phyloP scores from a whole-genome alignment of 2,113 vertebrate genomes.

The Micromys minutus region DNA sequence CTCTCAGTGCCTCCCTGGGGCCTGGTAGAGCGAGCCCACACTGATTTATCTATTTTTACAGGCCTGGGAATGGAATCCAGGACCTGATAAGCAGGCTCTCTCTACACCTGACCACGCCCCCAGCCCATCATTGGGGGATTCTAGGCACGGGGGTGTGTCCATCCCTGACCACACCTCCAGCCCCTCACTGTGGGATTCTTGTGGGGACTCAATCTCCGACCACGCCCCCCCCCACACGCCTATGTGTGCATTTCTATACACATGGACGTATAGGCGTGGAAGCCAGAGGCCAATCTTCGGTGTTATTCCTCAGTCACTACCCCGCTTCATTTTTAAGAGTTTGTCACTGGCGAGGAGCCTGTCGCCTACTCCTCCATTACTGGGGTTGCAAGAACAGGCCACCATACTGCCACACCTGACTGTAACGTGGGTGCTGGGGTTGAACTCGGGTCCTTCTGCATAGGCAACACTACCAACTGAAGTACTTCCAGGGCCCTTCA shows the following conservation, averaged over 20 bases:
- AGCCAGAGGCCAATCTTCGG: not conserved
- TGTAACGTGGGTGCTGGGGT: not conserved
- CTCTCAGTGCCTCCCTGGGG: not conserved
- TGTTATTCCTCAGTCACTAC: not conserved
- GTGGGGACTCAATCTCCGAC: not conserved
- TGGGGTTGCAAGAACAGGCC: not conserved
- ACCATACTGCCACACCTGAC: not conserved
- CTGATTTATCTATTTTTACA: not conserved
- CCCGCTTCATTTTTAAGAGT: not conserved
- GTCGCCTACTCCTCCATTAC: not conserved
- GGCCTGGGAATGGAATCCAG: not conserved
- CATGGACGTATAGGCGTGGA: not conserved
- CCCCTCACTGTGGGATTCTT: too few species aligned
- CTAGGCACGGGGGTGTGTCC: not conserved
- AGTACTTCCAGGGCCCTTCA: too few species aligned
- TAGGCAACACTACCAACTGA: not conserved
- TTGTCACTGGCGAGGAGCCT: not conserved
- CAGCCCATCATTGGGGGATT: not conserved
- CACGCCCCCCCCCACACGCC: not conserved
- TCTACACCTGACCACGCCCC: not conserved
- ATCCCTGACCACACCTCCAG: not conserved
- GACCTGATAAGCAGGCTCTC: not conserved
- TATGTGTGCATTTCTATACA: not conserved
- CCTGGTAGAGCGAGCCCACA: not conserved
- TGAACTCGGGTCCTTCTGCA: not conserved